Conservation (phyloP, 2,113 vertebrate species). For the rat (Rattus norvegicus) region DNA sequence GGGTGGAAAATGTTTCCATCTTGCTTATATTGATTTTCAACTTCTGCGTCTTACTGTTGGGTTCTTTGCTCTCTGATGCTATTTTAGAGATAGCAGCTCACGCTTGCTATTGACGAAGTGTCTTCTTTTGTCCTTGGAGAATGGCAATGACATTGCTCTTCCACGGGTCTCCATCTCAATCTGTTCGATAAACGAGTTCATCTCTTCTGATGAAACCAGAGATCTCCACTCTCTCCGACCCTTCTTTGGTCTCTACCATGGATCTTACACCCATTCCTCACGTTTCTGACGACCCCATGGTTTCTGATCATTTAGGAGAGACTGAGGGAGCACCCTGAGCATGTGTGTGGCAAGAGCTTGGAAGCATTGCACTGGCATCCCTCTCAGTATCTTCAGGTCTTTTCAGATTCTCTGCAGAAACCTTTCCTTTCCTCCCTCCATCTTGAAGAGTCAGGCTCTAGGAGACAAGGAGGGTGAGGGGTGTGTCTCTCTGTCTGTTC, state of each 20-base stretch:
- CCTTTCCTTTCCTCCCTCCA: background rate
- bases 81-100: background rate
- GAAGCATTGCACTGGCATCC: background rate
- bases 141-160: background rate
- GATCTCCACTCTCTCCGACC: too few relatives aligned
- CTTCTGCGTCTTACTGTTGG: background rate
- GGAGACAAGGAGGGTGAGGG: background rate
- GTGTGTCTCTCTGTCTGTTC: background rate
- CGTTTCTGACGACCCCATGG: background rate
- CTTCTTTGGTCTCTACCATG: background rate
- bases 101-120: background rate
- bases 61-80: background rate
- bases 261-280: background rate
- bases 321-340: too few relatives aligned
- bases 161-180: background rate
- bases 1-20: background rate
- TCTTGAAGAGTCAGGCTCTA: background rate
- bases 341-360: accelerated
- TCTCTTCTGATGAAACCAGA: background rate
- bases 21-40: background rate
- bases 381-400: background rate
- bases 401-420: conserved; percentile 6
- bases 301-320: background rate
- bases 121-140: background rate
- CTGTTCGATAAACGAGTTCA: background rate